phyloP scores from a whole-genome alignment of 1,140 invertebrate species.

The Apis dorsata region DNA sequence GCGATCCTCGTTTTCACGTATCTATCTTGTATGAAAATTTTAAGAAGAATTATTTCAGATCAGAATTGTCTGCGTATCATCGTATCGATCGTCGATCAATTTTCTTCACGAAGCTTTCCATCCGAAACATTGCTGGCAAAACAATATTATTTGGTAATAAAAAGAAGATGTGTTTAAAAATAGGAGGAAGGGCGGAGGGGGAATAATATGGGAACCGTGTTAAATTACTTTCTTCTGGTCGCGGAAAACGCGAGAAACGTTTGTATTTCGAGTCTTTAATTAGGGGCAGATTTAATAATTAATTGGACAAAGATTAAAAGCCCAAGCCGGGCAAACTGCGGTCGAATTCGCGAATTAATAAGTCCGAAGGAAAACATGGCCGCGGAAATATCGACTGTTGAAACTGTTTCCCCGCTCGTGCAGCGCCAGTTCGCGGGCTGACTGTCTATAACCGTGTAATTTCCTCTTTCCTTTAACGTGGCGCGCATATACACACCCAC shows the following conservation, averaged over 20 bases:
- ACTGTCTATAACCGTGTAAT: no score
- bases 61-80: no score
- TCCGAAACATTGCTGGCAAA: no score
- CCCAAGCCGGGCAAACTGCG: conserved; percentile 35
- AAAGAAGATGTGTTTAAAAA: neutral
- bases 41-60: no score
- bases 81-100: no score
- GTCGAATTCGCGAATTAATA: conserved; percentile 52
- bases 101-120: no score
- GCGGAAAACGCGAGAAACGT: neutral
- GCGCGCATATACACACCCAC: no score
- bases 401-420: neutral
- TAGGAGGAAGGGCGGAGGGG: neutral
- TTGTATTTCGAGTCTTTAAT: conserved; percentile 50
- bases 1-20: no score
- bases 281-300: conserved; percentile 45
- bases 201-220: conserved; percentile 7
- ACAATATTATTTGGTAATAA: neutral
- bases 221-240: conserved; percentile 43
- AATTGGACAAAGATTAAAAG: conserved; percentile 45
- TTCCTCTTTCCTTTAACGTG: no score
- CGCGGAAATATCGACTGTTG: conserved; percentile 28
- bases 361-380: conserved; percentile 41
- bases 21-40: no score
- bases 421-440: no score